phyloP scores from a whole-genome alignment of 2,888 invertebrate species.

The Sarcophaga rosellei region DNA sequence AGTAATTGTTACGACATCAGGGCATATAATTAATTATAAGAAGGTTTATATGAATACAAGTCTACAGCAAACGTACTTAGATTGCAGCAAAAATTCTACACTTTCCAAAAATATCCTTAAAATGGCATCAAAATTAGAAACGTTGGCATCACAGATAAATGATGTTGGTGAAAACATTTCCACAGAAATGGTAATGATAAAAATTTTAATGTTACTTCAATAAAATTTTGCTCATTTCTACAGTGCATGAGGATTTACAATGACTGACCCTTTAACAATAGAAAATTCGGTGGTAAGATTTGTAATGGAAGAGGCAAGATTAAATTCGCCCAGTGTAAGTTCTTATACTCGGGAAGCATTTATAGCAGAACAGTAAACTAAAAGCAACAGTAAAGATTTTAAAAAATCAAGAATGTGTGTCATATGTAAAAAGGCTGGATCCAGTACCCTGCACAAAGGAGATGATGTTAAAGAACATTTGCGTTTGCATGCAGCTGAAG shows the following conservation, averaged over 20 bases:
- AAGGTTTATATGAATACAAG: slow-evolving; percentile 54
- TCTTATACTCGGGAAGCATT: slow-evolving; percentile 23
- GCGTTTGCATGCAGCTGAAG: slow-evolving; percentile 14
- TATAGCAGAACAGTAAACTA: slow-evolving; percentile 18
- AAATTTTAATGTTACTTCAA: slow-evolving; percentile 59
- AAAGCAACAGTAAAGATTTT: neutral
- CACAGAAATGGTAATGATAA: slow-evolving; percentile 53
- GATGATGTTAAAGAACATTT: slow-evolving; percentile 25
- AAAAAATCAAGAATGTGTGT: slow-evolving; percentile 30
- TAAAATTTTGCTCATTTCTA: slow-evolving; percentile 50
- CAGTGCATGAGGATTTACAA: slow-evolving; percentile 61
- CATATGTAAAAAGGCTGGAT: slow-evolving; percentile 28
- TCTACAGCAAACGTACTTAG: slow-evolving; percentile 52
- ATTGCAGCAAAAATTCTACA: slow-evolving; percentile 69
- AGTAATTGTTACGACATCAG: slow-evolving; percentile 52
- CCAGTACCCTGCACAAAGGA: slow-evolving; percentile 18
- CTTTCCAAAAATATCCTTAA: slow-evolving; percentile 55
- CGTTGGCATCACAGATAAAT: slow-evolving; percentile 50
- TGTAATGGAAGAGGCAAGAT: slow-evolving; percentile 52
- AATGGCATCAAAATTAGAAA: slow-evolving; percentile 59
- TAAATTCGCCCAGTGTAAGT: slow-evolving; percentile 37
- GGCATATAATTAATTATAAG: slow-evolving; percentile 1
- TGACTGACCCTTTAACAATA: slow-evolving; percentile 44
- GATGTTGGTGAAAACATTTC: slow-evolving; percentile 63
- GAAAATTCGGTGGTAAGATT: slow-evolving; percentile 46